Evolutionary conservation across 2,888 invertebrate genomes (phyloP), one percentile per base, ranked within the genome.

Genomic region (Allolobophora icterica): DNA sequence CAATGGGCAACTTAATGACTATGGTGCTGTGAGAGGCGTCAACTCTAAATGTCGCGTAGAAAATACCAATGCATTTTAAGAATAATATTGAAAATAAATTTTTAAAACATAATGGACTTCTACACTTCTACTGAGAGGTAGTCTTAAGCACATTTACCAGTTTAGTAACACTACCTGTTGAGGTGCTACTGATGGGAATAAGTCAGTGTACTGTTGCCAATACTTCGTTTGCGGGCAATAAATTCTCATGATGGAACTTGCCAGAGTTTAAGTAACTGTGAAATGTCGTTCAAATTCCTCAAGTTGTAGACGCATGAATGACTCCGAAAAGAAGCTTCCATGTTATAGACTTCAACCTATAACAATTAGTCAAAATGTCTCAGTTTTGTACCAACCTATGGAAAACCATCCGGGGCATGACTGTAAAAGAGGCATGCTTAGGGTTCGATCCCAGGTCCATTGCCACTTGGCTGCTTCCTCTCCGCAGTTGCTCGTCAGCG

Each of bases 401-500:
- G 84, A 33, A 33, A 3, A 4, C 87, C 35, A 87, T 87, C 87
- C 87, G 19, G 35, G 35, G 30, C 87, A 87, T 87, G 87, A 13
- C 34, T 34, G 1, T 35, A 87, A 21, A 21, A 87, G 4, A 87
- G 87, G 35, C 87, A 34, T 38, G 38, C 24, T 87, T 21, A 87
- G 35, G 34, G 34, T 87, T 38, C 38, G 87, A 87, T 87, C 87
- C 87, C 87, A 87, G 19, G 35, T 87, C 87, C 87, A 87, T 8
- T 87, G 38, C 87, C 87, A 87, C 21, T 34, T 87, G 19, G 87
- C 87, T 24, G 87, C 87, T 1, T 87, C 87, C 87, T 87, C 87
- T 17, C 87, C 87, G 30, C 87, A 87, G 87, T 87, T 87, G 13
- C 11, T 24, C 13, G 87, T 87, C 87, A 87, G 5, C 19, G 87